Base-by-base conservation (phyloP, 2,888 invertebrate genomes). In the Julus scandinavius region DNA sequence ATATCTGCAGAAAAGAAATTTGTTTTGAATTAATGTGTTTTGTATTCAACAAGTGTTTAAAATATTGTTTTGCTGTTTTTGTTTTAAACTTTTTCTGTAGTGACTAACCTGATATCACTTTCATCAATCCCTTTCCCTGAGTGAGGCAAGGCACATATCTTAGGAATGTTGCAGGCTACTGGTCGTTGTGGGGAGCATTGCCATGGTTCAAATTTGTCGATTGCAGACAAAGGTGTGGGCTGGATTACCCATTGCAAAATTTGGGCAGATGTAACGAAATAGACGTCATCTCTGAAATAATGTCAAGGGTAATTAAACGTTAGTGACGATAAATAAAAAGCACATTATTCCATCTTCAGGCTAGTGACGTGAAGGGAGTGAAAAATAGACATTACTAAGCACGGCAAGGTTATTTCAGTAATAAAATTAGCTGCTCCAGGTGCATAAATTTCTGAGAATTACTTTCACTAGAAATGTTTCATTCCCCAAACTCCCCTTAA, bases 211-310 rank as follows among this genome's bases (percentile, higher is more conserved):
- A 95, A 96, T 91, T 94, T 95, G 91, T 92, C 93, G 58, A 97
- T 92, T 13, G 95, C 93, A 90, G 95, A 95, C 3, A 94, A 92
- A 0, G 96, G 93, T 91, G 95, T 95, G 0, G 97, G 97, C 91
- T 97, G 97, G 0, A 97, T 97, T 92, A 97, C 96, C 96, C 97
- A 98, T 80, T 96, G 96, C 89, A 98, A 92, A n/a, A 96, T 96
- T 93, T 97, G 97, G 0, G 97, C 97, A 50, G 95, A 94, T 4
- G 97, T 97, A 50, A 97, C 96, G 91, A 96, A 96, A 94, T 96
- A 97, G 11, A 97, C 96, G 92, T 97, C 97, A 87, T 95, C 94
- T 90, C 97, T 97, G 93, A 72, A 93, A 93, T 45, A n/a, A 85
- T 45, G 41, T 13, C n/a, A 87, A 83, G n/a, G 17, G 72, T 41